These are phyloP conservation scores for Platorchestia sp. DNA, from an alignment of 1,140 invertebrate species.

Conservation along the genomic window DNA sequence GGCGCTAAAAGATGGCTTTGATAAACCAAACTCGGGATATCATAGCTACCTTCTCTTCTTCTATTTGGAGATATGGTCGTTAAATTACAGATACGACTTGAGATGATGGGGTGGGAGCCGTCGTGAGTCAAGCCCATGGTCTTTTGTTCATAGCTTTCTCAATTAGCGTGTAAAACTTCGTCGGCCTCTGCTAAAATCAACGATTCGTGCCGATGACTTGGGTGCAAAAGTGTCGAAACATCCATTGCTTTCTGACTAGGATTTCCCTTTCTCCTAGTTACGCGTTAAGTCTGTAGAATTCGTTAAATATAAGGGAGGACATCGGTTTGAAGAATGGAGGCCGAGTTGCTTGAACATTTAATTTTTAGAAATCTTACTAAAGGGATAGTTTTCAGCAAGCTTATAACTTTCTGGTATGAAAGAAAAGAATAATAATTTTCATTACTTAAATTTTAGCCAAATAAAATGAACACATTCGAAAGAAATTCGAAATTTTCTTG, in stretches of 20 bases:
- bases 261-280: conserved; percentile 12
- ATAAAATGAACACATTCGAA: neutral
- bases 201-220: conserved; percentile 33
- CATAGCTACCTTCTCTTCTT: conserved; percentile 40
- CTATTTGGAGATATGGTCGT: conserved; percentile 34
- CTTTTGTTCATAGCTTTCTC: conserved; percentile 41
- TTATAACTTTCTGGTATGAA: neutral
- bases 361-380: neutral
- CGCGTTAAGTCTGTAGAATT: neutral
- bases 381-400: neutral
- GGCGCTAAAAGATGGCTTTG: conserved; percentile 39
- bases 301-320: neutral
- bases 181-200: conserved; percentile 31
- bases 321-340: neutral
- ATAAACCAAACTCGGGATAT: conserved; percentile 34
- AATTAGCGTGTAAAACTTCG: conserved; percentile 34
- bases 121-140: conserved; percentile 32
- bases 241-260: neutral
- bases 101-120: conserved; percentile 8
- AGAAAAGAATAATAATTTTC: neutral
- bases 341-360: neutral
- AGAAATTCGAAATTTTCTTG: neutral
- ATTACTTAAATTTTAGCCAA: neutral
- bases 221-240: conserved; percentile 24
- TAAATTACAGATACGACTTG: conserved; percentile 31